Evolutionary conservation across 2,113 vertebrate genomes (phyloP), one percentile per base, ranked within the genome.

Genomic region (Apodemus speciosus): DNA sequence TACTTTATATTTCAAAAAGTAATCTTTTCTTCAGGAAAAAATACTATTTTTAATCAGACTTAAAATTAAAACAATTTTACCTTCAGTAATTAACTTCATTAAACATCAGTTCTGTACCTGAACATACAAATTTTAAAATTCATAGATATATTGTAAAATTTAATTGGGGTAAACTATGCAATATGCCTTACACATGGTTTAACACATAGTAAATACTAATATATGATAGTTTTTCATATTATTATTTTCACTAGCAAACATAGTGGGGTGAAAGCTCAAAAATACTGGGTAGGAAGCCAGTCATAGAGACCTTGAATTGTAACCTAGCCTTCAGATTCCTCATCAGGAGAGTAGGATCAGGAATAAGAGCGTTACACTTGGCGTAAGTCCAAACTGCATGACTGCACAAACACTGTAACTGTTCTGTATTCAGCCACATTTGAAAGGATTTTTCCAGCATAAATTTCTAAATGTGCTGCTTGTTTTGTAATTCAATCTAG

Each of bases 321-420:
- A 96, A 97, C 92, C 86, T 91, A 92, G 95, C 86, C 95, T 97
- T 96, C 94, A 96, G 95, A 97, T 95, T 96, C 92, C 91, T 95
- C 95, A 94, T 96, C 93, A 90, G 75, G 51, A 96, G 96, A 95
- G 92, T 92, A 95, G 92, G 94, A 89, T 94, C 95, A 93, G 94
- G 86, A 95, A 95, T 93, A 80, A 95, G 91, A 95, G 92, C 85
- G 88, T 96, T 96, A 96, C 95, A 91, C 83, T 97, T 97, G 97
- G 96, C 95, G 56, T 38, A 62, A 72, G 51, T 72, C 95, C 97
- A 97, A 94, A 96, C 95, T 97, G 96, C 97, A 97, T 97, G 96
- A 97, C 95, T 97, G 95, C 97, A 97, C 95, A 97, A 97, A 96
- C 95, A 97, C 96, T 97, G 95, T 96, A 94, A 97, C 97, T 93